A percentile compares a stretch with the other conserved stretches of the same genome.
phyloP scores from a whole-genome alignment of 35 echinoderm and acorn worm genomes.

The Ophioderma brevispina region DNA sequence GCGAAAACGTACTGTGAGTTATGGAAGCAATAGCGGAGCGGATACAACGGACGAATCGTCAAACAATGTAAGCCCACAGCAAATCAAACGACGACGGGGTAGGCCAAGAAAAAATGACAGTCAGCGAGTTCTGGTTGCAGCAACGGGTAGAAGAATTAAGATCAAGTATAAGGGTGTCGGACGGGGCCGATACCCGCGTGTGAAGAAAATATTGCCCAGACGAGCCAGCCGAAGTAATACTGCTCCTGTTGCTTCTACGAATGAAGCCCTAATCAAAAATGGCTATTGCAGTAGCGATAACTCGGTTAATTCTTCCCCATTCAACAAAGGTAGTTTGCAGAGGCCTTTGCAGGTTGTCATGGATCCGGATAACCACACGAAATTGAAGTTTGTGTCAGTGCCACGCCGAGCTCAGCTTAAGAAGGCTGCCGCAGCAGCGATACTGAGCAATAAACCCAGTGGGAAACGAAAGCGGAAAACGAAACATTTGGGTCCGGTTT shows the following conservation, averaged over 20 bases:
- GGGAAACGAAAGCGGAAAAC: slow-evolving; percentile 50
- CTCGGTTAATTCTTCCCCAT: not conserved
- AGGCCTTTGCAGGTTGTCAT: slow-evolving; percentile 45
- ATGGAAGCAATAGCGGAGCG: slow-evolving; percentile 15
- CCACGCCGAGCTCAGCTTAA: not conserved
- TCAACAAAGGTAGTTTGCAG: not conserved
- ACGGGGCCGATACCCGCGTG: not conserved
- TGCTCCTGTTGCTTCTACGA: no score
- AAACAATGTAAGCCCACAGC: not conserved
- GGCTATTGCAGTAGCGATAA: not conserved
- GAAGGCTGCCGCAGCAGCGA: not conserved
- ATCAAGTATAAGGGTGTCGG: not conserved
- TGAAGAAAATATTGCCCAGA: not conserved
- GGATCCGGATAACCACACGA: slow-evolving; percentile 52
- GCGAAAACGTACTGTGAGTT: slow-evolving; percentile 22
- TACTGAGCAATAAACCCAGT: slow-evolving; percentile 12
- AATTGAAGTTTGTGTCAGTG: slow-evolving; percentile 49
- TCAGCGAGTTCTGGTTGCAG: not conserved
- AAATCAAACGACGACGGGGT: not conserved
- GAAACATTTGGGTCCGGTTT: slow-evolving; percentile 26
- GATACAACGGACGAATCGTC: not conserved
- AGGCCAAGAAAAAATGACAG: not conserved
- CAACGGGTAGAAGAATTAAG: not conserved
- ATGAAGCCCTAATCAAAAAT: no score
- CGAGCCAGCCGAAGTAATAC: not conserved